Evolutionary conservation across 2,113 vertebrate genomes (phyloP).

Genomic region (Corythaeola cristata): DNA sequence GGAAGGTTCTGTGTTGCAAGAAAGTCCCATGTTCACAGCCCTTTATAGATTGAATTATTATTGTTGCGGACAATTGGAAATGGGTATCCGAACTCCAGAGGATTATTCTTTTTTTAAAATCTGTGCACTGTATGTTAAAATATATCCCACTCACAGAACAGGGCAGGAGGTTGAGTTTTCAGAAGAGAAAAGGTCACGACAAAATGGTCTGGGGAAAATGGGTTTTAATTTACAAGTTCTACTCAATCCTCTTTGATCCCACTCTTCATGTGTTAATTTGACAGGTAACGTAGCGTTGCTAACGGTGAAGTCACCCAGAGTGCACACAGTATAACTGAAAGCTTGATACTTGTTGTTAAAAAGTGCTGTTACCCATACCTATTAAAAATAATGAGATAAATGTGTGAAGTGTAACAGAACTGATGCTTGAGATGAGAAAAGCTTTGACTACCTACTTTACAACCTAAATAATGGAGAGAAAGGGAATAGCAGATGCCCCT

Average conservation of each 20-base stretch:
- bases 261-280: not conserved
- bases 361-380: not conserved
- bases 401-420: not conserved
- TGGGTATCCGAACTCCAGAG: not conserved
- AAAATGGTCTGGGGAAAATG: not conserved
- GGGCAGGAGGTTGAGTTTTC: not conserved
- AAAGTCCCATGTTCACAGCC: not conserved
- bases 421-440: not conserved
- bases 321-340: not conserved
- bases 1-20: not conserved
- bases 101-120: not conserved
- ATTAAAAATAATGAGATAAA: slow-evolving; percentile 17
- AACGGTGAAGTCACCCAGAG: not conserved
- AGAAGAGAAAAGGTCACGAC: not conserved
- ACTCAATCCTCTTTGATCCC: not conserved
- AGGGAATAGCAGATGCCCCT: not conserved
- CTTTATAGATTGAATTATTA: not conserved
- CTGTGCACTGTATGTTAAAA: not conserved
- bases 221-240: not conserved
- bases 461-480: not conserved
- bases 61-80: not conserved
- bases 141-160: not conserved
- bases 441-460: not conserved
- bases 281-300: not conserved
- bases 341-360: not conserved